phyloP scores from a whole-genome alignment of 1,140 invertebrate species.

The Drosophila auraria region DNA sequence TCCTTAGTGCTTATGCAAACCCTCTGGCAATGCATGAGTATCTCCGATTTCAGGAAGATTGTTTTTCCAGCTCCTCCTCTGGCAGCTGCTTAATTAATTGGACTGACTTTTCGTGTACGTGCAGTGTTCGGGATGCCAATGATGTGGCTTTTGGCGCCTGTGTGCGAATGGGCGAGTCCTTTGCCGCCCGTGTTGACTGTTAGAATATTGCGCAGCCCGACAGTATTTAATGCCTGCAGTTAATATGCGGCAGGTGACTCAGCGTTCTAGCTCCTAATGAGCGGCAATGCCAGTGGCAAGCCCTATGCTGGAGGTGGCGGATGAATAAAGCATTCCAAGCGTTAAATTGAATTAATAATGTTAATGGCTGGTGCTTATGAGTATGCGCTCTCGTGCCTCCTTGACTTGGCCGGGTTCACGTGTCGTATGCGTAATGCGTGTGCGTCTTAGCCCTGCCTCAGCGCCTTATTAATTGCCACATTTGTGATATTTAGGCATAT shows the following conservation, averaged over 20 bases:
- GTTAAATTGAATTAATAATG: slow-evolving; percentile 84
- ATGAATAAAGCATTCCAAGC: slow-evolving; percentile 79
- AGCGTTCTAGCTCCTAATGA: slow-evolving; percentile 63
- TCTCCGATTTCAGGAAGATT: slow-evolving; percentile 12
- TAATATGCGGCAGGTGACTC: slow-evolving; percentile 82
- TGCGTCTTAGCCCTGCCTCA: slow-evolving; percentile 6
- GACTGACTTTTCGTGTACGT: slow-evolving; percentile 54
- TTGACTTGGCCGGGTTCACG: slow-evolving; percentile 54
- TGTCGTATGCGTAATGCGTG: slow-evolving; percentile 55
- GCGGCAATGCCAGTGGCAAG: slow-evolving; percentile 20
- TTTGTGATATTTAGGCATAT: slow-evolving; percentile 65
- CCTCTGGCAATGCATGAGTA: slow-evolving; percentile 10
- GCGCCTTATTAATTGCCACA: slow-evolving; percentile 71
- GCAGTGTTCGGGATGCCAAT: slow-evolving; percentile 41
- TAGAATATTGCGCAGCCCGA: slow-evolving; percentile 57
- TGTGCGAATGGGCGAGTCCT: slow-evolving; percentile 15
- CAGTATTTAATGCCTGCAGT: slow-evolving; percentile 74
- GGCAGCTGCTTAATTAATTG: slow-evolving; percentile 70
- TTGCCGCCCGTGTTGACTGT: slow-evolving; percentile 38
- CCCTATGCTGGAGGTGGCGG: slow-evolving; percentile 52
- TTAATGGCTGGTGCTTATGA: slow-evolving; percentile 72
- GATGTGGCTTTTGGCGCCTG: slow-evolving; percentile 25
- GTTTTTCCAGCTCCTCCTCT: slow-evolving; percentile 13
- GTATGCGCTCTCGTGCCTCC: slow-evolving; percentile 57
- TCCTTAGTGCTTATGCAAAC: background rate